These are phyloP conservation scores for Piezodorus guildinii DNA, from an alignment of 1,140 invertebrate species.

Conservation along the genomic window DNA sequence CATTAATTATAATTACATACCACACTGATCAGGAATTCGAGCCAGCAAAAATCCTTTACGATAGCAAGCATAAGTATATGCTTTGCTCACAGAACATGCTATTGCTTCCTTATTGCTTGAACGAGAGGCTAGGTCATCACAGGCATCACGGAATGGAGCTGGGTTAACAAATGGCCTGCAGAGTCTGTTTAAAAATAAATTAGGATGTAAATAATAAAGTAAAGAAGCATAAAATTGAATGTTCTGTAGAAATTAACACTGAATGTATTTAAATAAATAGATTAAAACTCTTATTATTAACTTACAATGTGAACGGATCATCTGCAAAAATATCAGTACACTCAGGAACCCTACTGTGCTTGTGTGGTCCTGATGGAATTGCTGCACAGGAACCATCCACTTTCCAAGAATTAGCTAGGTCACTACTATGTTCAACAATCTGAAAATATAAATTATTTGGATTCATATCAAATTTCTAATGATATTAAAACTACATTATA, in stretches of 20 bases:
- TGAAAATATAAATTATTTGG: not conserved
- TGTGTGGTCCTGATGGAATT: not conserved
- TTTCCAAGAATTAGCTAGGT: not conserved
- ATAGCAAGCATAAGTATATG: slow-evolving; percentile 37
- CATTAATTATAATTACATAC: slow-evolving; percentile 9
- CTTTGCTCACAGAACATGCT: slow-evolving; percentile 44
- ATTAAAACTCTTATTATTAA: not conserved
- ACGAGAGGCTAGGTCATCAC: slow-evolving; percentile 41
- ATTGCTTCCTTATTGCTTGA: slow-evolving; percentile 38
- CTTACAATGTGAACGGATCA: not conserved
- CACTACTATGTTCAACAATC: not conserved
- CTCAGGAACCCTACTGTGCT: not conserved
- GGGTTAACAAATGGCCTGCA: slow-evolving; percentile 37
- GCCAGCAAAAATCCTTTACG: not conserved
- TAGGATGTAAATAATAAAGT: too few relatives aligned
- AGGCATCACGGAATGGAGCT: slow-evolving; percentile 44
- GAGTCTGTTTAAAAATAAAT: slow-evolving; percentile 28
- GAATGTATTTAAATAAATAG: not conserved
- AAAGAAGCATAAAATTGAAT: too few relatives aligned
- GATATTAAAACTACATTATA: too few relatives aligned
- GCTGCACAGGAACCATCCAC: not conserved
- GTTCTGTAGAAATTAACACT: too few relatives aligned
- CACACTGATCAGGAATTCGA: slow-evolving; percentile 6
- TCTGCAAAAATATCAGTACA: slow-evolving; percentile 1
- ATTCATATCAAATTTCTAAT: too few relatives aligned